phyloP scores from a whole-genome alignment of 2,888 invertebrate species.

The Pristionchus mayeri region DNA sequence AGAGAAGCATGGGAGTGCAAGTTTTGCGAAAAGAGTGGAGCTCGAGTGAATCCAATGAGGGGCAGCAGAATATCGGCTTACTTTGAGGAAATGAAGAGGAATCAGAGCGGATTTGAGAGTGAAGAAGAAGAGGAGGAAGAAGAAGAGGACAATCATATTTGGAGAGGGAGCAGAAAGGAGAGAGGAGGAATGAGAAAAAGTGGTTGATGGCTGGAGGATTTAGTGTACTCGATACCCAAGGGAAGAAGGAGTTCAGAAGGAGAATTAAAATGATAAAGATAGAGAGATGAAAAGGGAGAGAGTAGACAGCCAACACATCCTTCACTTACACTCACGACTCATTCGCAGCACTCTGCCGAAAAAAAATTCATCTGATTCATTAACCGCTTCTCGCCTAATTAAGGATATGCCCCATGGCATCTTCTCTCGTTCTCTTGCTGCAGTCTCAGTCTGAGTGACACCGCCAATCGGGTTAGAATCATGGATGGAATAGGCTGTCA shows the following conservation, averaged over 20 bases:
- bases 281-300: neutral
- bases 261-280: neutral
- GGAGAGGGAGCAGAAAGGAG: neutral
- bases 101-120: neutral
- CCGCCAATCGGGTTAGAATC: slow-evolving; percentile 8
- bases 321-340: neutral
- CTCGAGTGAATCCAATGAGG: neutral
- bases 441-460: neutral
- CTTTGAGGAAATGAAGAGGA: neutral
- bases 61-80: neutral
- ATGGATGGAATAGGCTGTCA: neutral
- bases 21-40: neutral
- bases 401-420: neutral
- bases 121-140: slow-evolving; percentile 14
- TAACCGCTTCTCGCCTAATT: neutral
- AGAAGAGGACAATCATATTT: neutral
- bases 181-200: neutral
- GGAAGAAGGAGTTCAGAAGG: neutral
- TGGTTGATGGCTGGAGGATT: neutral
- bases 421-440: neutral
- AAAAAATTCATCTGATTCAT: neutral
- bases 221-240: neutral
- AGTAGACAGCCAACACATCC: neutral
- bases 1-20: neutral
- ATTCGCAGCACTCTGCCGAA: neutral